Evolutionary conservation across 2,888 invertebrate genomes (phyloP).

Genomic region (Helobdella robusta): DNA sequence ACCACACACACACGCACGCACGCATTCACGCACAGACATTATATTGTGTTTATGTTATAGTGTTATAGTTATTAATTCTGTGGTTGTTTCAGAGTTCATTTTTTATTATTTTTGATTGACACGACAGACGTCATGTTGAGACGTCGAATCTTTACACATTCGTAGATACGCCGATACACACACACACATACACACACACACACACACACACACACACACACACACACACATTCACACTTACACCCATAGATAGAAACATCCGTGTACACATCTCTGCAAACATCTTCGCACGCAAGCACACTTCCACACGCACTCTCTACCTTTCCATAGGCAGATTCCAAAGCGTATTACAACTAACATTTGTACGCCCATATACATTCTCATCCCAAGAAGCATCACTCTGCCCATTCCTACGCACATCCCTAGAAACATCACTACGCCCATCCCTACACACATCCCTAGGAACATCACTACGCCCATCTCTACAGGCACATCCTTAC

Average conservation of each 20-base stretch:
- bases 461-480: too few relatives aligned
- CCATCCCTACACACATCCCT: too few relatives aligned
- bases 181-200: conserved; percentile 13
- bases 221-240: conserved; percentile 6
- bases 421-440: too few relatives aligned
- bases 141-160: too few relatives aligned
- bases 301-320: neutral
- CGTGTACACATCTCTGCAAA: conserved; percentile 7
- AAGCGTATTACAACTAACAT: too few relatives aligned
- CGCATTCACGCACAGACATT: conserved; percentile 1
- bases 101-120: neutral
- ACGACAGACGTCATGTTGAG: too few relatives aligned
- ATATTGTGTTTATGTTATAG: neutral
- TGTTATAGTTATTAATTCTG: neutral
- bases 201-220: conserved; percentile 19
- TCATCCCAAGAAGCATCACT: too few relatives aligned
- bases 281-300: neutral
- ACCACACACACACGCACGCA: neutral
- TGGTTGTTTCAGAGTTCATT: neutral
- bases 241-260: neutral
- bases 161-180: neutral
- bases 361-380: too few relatives aligned
- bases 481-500: too few relatives aligned
- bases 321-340: too few relatives aligned
- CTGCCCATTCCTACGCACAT: too few relatives aligned